phyloP scores from a whole-genome alignment of 2,888 invertebrate species.

The Neoascia interrupta region DNA sequence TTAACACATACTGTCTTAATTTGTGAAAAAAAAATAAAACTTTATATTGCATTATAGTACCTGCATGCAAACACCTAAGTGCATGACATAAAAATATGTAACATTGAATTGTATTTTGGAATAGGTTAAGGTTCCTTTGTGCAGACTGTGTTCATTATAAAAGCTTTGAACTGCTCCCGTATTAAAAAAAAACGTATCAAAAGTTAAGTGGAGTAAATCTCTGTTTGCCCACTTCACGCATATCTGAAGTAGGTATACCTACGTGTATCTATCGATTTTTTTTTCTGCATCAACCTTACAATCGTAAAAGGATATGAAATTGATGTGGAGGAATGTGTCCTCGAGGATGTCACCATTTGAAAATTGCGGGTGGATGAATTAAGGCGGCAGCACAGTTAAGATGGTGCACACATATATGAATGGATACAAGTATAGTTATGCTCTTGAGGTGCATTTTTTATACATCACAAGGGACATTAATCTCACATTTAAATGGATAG shows the following conservation, averaged over 20 bases:
- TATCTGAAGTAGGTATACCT: neutral
- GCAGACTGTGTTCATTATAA: no score
- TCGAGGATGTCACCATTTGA: constrained; percentile 43
- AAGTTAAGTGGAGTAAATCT: constrained; percentile 9
- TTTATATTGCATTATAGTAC: no score
- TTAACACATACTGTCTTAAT: no score
- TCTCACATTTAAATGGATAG: no score
- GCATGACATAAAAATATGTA: no score
- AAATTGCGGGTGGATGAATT: constrained; percentile 33
- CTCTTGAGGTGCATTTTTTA: neutral
- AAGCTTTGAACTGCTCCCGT: no score
- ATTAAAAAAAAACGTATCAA: neutral
- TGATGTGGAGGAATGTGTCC: constrained; percentile 25
- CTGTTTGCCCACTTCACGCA: constrained; percentile 5
- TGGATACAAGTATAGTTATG: constrained; percentile 4
- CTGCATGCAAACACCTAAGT: no score
- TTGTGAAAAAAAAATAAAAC: no score
- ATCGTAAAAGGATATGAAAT: constrained; percentile 9
- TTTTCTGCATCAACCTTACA: constrained; percentile 13
- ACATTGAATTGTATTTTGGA: no score
- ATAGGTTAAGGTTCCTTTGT: no score
- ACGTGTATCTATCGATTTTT: constrained; percentile 25
- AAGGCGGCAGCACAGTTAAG: constrained; percentile 4
- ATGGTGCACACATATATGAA: neutral
- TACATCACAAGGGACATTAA: constrained; percentile 12